Evolutionary conservation across 2,797 vertebrate species (phyloP).

Genomic region (Amniataba percoides): DNA sequence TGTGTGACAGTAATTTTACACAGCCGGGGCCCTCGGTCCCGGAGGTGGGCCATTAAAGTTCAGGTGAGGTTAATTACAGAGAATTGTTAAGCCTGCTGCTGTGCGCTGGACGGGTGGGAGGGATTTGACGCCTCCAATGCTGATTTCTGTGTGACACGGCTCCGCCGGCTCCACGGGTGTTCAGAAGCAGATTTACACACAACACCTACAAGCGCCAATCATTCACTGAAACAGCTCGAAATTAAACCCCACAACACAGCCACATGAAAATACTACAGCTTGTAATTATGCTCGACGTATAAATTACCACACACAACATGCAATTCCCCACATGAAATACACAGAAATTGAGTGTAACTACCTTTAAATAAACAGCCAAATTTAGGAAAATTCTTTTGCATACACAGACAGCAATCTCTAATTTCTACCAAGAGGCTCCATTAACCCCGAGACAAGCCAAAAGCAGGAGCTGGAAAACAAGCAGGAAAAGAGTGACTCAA

Average conservation of each 20-base stretch:
- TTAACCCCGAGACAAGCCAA: conserved; percentile 46
- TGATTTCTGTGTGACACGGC: conserved; percentile 72
- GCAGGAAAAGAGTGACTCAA: conserved; percentile 62
- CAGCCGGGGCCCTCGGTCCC: conserved; percentile 78
- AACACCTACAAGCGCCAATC: conserved; percentile 80
- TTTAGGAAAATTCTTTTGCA: conserved; percentile 63
- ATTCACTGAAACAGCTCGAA: conserved; percentile 74
- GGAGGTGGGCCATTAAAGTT: conserved; percentile 84
- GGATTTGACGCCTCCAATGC: conserved; percentile 71
- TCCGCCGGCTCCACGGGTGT: conserved; percentile 71
- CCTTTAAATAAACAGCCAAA: conserved; percentile 66
- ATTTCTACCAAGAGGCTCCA: conserved; percentile 58
- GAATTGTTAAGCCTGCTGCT: conserved; percentile 82
- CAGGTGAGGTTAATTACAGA: conserved; percentile 87
- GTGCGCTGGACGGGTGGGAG: conserved; percentile 71
- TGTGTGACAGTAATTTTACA: conserved; percentile 84
- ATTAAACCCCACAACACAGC: conserved; percentile 78
- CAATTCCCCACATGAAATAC: conserved; percentile 63
- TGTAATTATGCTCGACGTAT: conserved; percentile 72
- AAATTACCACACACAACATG: conserved; percentile 72
- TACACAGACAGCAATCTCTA: conserved; percentile 47
- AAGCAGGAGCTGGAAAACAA: conserved; percentile 55
- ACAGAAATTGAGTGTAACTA: conserved; percentile 48
- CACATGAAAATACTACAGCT: conserved; percentile 78
- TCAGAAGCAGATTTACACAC: conserved; percentile 81